These are phyloP conservation scores for Tipula lateralis DNA, from an alignment of 2,888 invertebrate species.

Conservation along the genomic window DNA sequence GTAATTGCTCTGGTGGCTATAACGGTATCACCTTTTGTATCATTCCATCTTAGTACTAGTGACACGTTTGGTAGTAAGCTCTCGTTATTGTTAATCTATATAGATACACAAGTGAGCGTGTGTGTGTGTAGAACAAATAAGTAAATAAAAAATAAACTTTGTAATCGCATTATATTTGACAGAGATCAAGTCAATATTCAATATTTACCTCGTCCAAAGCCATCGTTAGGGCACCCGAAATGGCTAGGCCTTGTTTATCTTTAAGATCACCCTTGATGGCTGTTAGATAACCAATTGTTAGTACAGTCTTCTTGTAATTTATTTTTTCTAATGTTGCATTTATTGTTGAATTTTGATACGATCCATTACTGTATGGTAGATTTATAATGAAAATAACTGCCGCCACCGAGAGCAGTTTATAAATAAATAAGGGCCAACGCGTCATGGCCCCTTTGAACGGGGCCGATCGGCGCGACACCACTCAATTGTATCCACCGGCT, in stretches of 20 bases:
- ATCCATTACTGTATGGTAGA: constrained; percentile 49
- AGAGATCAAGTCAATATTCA: neutral
- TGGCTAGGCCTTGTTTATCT: constrained; percentile 77
- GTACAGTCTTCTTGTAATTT: constrained; percentile 48
- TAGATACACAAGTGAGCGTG: neutral
- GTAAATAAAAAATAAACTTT: constrained; percentile 31
- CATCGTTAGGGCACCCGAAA: constrained; percentile 86
- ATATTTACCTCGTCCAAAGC: constrained; percentile 72
- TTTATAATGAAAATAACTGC: constrained; percentile 49
- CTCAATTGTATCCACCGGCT: constrained; percentile 51
- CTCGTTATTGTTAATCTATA: constrained; percentile 65
- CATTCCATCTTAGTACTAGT: constrained; percentile 71
- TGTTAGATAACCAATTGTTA: constrained; percentile 82
- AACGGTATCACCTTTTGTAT: constrained; percentile 81
- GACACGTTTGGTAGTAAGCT: constrained; percentile 68
- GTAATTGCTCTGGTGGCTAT: constrained; percentile 77
- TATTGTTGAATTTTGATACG: constrained; percentile 41
- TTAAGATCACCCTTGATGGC: constrained; percentile 72
- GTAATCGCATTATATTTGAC: neutral
- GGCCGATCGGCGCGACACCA: constrained; percentile 60
- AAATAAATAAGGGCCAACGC: constrained; percentile 54
- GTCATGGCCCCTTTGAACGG: constrained; percentile 52
- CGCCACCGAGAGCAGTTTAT: constrained; percentile 62
- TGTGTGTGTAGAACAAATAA: constrained; percentile 36
- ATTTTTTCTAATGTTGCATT: constrained; percentile 37